Base-by-base conservation (phyloP, 2,113 vertebrate genomes). In the Nymphicus hollandicus region DNA sequence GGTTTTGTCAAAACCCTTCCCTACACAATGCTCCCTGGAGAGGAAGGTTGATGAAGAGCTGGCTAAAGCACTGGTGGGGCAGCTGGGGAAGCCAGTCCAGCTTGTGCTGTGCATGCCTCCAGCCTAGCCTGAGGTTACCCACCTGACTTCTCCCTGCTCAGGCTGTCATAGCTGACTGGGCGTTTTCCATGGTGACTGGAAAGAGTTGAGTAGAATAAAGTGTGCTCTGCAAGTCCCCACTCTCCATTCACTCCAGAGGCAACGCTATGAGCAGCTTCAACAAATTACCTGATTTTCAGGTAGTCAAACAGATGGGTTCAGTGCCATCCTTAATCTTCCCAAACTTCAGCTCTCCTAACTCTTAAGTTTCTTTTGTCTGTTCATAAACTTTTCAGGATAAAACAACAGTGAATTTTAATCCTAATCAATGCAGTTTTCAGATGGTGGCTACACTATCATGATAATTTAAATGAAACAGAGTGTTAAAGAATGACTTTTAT, bases 11-110 rank as follows among this genome's bases (percentile, higher is more conserved):
- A 53, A 82, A 66, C 39, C 49, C 68, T 92, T 69, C 58, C 22
- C 50, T 53, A 7, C 35, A 1, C 0, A 2, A 9, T 0, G 1
- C 27, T 88, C 68, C 53, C 3, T 2, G 79, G 71, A 49, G 82
- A 70, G 33, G 61, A 52, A 64, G 35, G 60, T 25, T 78, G 28
- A 11, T 9, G 37, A 33, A 25, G 66, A 25, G 46, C 68, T 47
- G 60, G 43, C 24, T 78, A 68, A 78, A 69, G 68, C 37, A 52
- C 41, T 31, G 61, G 47, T n/a, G 52, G 71, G 41, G 41, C 3
- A 19, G 79, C 60, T 81, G 85, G 41, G 33, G 71, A n/a, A 73
- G 79, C 35, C 1, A 9, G 79, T 33, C 47, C 31, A 61, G 65
- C 33, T 58, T 18, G 18, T 52, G 72, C 53, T 11, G 4, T 2